Conservation (phyloP, 2,113 vertebrate genomes). For the Istiophorus platypterus region DNA sequence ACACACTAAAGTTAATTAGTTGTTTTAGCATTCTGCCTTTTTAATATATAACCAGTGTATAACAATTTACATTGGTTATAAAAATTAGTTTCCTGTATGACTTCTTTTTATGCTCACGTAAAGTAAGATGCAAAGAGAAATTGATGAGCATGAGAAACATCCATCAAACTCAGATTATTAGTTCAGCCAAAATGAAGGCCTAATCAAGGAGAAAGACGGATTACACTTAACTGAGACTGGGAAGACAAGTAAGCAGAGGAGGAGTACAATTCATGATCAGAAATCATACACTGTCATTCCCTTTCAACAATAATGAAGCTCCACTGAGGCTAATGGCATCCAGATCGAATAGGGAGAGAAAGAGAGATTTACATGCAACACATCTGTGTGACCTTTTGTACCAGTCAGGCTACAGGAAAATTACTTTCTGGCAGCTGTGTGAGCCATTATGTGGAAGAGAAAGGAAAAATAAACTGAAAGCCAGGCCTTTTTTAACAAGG, state of each 20-base stretch:
- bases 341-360: neutral
- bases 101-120: too few relatives aligned
- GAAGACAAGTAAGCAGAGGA: constrained; percentile 19
- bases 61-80: too few relatives aligned
- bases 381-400: constrained; percentile 36
- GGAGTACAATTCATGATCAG: constrained; percentile 47
- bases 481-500: too few relatives aligned
- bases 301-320: constrained; percentile 48
- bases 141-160: too few relatives aligned
- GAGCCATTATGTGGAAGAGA: too few relatives aligned
- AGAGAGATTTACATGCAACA: constrained; percentile 35
- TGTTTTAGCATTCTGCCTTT: too few relatives aligned
- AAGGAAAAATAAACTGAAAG: too few relatives aligned
- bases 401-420: constrained; percentile 1
- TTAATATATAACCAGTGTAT: too few relatives aligned
- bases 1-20: too few relatives aligned
- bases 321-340: neutral
- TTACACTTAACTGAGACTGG: neutral
- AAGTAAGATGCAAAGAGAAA: too few relatives aligned
- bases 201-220: constrained; percentile 4
- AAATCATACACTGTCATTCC: constrained; percentile 25
- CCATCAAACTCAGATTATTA: constrained; percentile 45
- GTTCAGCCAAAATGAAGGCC: constrained; percentile 21
- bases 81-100: too few relatives aligned
- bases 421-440: neutral